phyloP scores from a whole-genome alignment of 2,888 invertebrate species.

The Lasioglossum pauxillum region DNA sequence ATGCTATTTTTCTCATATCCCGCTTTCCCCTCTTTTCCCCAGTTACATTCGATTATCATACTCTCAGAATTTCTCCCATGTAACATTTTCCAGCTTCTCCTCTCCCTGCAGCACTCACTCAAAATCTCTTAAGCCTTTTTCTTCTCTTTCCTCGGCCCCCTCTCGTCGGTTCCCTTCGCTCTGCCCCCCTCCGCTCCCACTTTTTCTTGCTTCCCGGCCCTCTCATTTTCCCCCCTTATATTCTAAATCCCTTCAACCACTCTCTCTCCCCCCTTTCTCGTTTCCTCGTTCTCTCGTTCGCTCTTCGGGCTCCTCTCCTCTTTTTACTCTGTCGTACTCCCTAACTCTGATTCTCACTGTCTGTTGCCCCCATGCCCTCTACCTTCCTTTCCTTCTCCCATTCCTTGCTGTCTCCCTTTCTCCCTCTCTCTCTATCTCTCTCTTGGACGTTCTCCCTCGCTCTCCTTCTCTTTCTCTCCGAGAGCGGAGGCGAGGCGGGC shows the following conservation, averaged over 20 bases:
- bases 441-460: background rate
- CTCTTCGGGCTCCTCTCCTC: background rate
- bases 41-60: slow-evolving; percentile 11
- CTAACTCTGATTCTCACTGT: slow-evolving; percentile 18
- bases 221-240: slow-evolving; percentile 36
- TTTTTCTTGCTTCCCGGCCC: slow-evolving; percentile 35
- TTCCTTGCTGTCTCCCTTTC: slow-evolving; percentile 10
- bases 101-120: slow-evolving; percentile 16
- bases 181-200: slow-evolving; percentile 38
- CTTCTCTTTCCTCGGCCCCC: slow-evolving; percentile 35
- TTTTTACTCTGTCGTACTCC: slow-evolving; percentile 6
- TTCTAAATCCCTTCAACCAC: slow-evolving; percentile 22
- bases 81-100: background rate
- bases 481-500: slow-evolving; percentile 70
- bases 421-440: slow-evolving; percentile 13
- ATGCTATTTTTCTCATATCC: background rate
- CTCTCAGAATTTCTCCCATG: slow-evolving; percentile 9
- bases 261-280: background rate
- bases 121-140: slow-evolving; percentile 16
- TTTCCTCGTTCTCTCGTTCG: background rate
- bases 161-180: background rate
- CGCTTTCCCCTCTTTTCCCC: background rate
- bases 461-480: background rate
- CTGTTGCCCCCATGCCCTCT: background rate
- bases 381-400: too few relatives aligned